Evolutionary conservation across 2,113 vertebrate species (phyloP).

Genomic region (Notarius lentiginosus): DNA sequence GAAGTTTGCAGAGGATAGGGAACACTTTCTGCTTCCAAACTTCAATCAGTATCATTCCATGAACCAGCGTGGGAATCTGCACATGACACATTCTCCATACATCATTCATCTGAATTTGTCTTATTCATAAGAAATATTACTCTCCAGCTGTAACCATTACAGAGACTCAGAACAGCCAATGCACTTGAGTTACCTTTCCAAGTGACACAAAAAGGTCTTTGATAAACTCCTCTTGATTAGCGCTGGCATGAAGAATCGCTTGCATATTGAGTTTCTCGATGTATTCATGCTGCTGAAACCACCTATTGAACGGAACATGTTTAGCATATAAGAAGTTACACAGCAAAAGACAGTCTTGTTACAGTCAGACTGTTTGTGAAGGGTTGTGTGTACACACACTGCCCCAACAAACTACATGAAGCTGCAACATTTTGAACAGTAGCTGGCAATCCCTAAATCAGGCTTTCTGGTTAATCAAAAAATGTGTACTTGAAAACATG

Average conservation of each 20-base stretch:
- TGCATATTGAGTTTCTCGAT: constrained; percentile 96
- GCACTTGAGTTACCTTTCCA: constrained; percentile 76
- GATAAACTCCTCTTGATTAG: constrained; percentile 82
- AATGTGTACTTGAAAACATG: background rate
- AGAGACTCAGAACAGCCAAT: background rate
- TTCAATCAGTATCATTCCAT: constrained; percentile 85
- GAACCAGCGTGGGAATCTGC: constrained; percentile 82
- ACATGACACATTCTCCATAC: constrained; percentile 15
- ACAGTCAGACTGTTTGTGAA: background rate
- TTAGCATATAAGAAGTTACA: background rate
- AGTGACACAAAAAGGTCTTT: constrained; percentile 83
- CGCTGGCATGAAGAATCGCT: constrained; percentile 81
- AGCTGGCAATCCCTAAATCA: background rate
- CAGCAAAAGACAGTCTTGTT: background rate
- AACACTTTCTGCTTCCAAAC: constrained; percentile 94
- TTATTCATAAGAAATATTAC: background rate
- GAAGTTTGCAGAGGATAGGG: constrained; percentile 81
- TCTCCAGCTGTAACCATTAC: background rate
- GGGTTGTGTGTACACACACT: background rate
- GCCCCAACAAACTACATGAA: background rate
- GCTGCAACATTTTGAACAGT: background rate
- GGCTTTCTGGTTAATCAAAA: background rate
- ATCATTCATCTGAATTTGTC: background rate
- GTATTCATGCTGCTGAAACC: constrained; percentile 87
- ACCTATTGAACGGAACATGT: constrained; percentile 69